Conservation (phyloP, 2,113 vertebrate species). For the Dicrurus megarhynchus region DNA sequence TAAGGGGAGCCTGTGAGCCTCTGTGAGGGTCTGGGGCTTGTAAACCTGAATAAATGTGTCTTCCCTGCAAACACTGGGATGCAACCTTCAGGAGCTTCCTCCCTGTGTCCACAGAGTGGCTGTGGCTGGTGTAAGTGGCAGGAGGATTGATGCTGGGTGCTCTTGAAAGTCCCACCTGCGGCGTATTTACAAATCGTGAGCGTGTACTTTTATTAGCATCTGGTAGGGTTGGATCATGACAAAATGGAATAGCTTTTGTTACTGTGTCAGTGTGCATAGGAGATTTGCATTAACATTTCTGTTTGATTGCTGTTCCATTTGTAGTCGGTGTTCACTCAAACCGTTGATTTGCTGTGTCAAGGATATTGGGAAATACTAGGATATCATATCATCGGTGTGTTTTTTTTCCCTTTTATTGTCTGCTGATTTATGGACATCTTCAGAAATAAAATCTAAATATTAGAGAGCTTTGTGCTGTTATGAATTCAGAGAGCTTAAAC, state of each 20-base stretch:
- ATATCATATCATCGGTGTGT: neutral
- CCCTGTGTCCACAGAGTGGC: neutral
- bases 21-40: accelerated
- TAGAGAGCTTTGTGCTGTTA: slow-evolving; percentile 21
- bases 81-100: neutral
- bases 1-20: slow-evolving; percentile 42
- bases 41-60: neutral
- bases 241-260: slow-evolving; percentile 41
- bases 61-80: neutral
- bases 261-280: slow-evolving; percentile 3
- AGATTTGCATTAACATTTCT: slow-evolving; percentile 45
- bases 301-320: slow-evolving; percentile 27
- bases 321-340: slow-evolving; percentile 28
- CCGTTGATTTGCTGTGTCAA: slow-evolving; percentile 39
- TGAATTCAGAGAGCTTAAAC: slow-evolving; percentile 50
- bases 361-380: slow-evolving; percentile 32
- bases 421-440: slow-evolving; percentile 51
- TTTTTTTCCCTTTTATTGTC: slow-evolving; percentile 30
- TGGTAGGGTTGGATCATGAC: neutral
- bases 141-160: neutral
- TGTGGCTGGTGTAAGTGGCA: neutral
- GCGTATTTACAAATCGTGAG: neutral
- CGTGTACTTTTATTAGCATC: neutral
- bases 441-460: slow-evolving; percentile 42
- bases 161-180: neutral